Percentiles rank a stretch among this genome's conserved stretches.
Evolutionary conservation across 2,797 vertebrate species (phyloP).

Genomic region (Enteromius unitaeniatus): DNA sequence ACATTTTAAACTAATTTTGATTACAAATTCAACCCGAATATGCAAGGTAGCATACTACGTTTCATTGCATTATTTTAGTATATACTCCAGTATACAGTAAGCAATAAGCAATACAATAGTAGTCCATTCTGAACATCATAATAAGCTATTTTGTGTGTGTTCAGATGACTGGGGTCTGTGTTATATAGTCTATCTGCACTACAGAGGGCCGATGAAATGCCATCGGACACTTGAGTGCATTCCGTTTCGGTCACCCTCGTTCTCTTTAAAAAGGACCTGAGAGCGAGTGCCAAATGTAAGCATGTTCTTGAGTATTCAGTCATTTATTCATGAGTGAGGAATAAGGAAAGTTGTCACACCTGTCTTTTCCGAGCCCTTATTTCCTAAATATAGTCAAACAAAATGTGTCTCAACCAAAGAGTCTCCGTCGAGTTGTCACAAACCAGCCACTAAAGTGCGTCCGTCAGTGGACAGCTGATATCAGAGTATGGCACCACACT

Average conservation of each 20-base stretch:
- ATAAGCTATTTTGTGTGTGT: neutral
- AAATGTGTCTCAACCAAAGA: conserved; percentile 1
- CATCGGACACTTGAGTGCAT: conserved; percentile 39
- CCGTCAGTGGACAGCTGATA: conserved; percentile 41
- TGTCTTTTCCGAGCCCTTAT: conserved; percentile 26
- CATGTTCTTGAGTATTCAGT: neutral
- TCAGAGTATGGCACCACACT: conserved; percentile 55
- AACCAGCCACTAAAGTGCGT: conserved; percentile 45
- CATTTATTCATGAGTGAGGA: neutral
- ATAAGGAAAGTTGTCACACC: conserved; percentile 6
- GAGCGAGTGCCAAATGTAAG: conserved; percentile 1
- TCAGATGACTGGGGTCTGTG: neutral
- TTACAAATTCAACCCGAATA: neutral
- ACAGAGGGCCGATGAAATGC: neutral
- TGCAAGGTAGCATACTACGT: neutral
- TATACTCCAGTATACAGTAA: neutral
- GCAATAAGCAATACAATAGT: neutral
- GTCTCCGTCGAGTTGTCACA: neutral
- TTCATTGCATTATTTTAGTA: neutral
- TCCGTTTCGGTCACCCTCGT: conserved; percentile 20
- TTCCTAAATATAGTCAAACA: conserved; percentile 17
- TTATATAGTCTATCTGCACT: neutral
- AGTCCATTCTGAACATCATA: conserved; percentile 20
- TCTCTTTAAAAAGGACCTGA: conserved; percentile 27
- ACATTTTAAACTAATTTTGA: neutral